These are phyloP conservation scores for Cygnus buccinator DNA, from an alignment of 2,113 vertebrate genomes.

Conservation along the genomic window DNA sequence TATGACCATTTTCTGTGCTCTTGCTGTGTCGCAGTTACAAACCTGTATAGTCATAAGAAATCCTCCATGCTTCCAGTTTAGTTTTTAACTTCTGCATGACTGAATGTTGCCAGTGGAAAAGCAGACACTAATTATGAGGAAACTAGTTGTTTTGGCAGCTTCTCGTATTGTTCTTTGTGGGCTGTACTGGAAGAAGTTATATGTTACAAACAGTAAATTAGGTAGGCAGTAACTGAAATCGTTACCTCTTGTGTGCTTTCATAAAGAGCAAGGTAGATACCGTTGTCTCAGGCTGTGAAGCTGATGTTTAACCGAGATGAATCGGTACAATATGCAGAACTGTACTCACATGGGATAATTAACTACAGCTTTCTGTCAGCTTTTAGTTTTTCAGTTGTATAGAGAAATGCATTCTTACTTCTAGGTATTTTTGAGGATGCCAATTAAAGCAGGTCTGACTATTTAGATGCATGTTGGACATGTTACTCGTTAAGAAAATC, in stretches of 20 bases:
- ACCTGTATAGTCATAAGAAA: not conserved
- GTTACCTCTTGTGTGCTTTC: not conserved
- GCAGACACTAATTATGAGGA: not conserved
- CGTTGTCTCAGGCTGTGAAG: not conserved
- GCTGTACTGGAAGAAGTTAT: not conserved
- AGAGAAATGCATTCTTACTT: not conserved
- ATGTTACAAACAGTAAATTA: not conserved
- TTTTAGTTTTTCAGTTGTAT: not conserved
- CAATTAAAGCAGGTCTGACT: not conserved
- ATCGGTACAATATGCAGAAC: not conserved
- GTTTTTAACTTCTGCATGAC: not conserved
- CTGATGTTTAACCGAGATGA: not conserved
- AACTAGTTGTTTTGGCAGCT: not conserved
- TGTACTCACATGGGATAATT: not conserved
- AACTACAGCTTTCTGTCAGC: not conserved
- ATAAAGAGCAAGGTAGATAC: not conserved
- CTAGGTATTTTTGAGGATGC: not conserved
- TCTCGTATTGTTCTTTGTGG: not conserved
- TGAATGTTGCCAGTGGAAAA: not conserved
- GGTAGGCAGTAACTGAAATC: not conserved
- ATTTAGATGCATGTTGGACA: not conserved
- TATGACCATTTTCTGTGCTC: not conserved
- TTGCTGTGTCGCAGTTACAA: not conserved
- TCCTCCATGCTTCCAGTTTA: not conserved
- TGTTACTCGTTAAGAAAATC: not conserved